A percentile compares a stretch with the other conserved stretches of the same genome.
phyloP scores from a whole-genome alignment of 1,140 invertebrate species.

The Lepidurus arcticus region DNA sequence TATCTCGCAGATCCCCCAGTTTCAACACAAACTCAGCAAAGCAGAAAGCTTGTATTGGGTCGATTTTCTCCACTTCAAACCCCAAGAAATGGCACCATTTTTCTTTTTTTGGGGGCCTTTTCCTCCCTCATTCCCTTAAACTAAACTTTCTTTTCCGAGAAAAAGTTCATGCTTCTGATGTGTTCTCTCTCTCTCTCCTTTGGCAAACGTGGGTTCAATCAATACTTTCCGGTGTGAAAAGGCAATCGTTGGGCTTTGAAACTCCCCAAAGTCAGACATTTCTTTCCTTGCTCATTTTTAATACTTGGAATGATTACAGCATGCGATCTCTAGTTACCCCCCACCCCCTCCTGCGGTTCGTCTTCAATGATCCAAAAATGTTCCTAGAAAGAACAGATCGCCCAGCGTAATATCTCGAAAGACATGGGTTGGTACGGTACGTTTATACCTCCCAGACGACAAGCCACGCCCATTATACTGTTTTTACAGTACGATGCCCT shows the following conservation, averaged over 20 bases:
- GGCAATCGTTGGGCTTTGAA: not conserved
- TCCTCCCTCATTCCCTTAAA: not conserved
- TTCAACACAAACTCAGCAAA: not conserved
- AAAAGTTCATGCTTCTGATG: not conserved
- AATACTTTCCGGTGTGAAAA: not conserved
- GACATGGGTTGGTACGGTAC: not conserved
- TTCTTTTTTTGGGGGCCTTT: not conserved
- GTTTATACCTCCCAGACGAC: not conserved
- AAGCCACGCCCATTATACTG: not conserved
- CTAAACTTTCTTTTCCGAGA: not conserved
- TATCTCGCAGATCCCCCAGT: not conserved
- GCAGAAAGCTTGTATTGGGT: conserved; percentile 9
- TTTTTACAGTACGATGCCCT: not conserved
- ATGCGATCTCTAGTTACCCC: not conserved
- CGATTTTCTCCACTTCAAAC: conserved; percentile 16
- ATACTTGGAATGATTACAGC: not conserved
- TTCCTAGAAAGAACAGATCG: not conserved
- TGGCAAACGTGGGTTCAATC: not conserved
- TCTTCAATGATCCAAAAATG: not conserved
- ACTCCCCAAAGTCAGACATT: not conserved
- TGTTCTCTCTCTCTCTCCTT: not conserved
- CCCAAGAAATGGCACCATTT: not conserved
- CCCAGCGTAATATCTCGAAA: not conserved
- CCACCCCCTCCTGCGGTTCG: not conserved
- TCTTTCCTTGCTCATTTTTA: not conserved